phyloP scores from a whole-genome alignment of 2,888 invertebrate genomes.

The Diaprepes abbreviatus region DNA sequence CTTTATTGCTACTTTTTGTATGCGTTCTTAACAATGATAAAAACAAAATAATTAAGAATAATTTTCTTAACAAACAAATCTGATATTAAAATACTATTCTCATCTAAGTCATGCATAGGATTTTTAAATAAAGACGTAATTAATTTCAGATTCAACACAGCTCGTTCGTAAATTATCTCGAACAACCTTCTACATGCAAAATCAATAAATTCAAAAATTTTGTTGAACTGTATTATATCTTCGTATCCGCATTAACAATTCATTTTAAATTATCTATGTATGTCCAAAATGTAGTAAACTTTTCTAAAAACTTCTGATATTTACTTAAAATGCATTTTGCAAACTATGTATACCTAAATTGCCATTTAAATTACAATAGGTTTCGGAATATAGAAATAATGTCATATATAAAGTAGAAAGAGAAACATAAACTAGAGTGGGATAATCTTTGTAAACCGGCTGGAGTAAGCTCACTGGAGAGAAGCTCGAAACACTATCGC shows the following conservation, averaged over 20 bases:
- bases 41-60: no score
- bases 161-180: neutral
- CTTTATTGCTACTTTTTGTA: no score
- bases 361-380: constrained; percentile 55
- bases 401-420: constrained; percentile 62
- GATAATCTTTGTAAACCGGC: constrained; percentile 65
- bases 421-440: constrained; percentile 64
- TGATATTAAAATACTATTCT: no score
- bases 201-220: constrained; percentile 14
- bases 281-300: neutral
- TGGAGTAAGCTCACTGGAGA: constrained; percentile 60
- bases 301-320: neutral
- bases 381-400: constrained; percentile 60
- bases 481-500: constrained; percentile 50
- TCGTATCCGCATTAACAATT: neutral
- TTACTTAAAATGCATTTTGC: constrained; percentile 8
- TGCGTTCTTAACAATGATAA: no score
- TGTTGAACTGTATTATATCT: neutral
- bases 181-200: constrained; percentile 5
- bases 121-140: no score
- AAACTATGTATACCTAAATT: constrained; percentile 18
- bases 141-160: no score
- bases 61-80: no score
- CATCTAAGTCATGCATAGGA: no score
- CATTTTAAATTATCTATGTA: neutral